Base-by-base conservation (phyloP, 2,797 vertebrate species). In the Antrozous pallidus region DNA sequence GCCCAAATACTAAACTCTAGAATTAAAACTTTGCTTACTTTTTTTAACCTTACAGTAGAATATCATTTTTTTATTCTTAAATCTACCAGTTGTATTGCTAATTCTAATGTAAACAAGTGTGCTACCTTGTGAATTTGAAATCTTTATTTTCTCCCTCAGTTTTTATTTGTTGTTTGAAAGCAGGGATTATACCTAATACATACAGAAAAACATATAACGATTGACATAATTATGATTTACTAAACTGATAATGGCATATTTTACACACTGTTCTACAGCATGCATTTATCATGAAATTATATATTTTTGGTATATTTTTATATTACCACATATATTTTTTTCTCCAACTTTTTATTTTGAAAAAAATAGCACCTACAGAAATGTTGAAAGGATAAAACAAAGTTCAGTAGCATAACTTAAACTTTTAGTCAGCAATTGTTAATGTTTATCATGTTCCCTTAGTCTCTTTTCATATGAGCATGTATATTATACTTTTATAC, bases 231-330 rank as follows among this genome's bases (percentile, higher is more conserved):
- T 49, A 69, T 54, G 11, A 22, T n/a, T 71, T 51, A 2, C 9
- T 91, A 40, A 92, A 36, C 22, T 42, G 20, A 75, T 14, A 24
- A 1, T 81, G 45, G 13, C 12, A 11, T 85, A n/a, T 33, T 63
- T 17, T 33, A 40, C 0, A 65, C 26, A n/a, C 38, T 17, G 0
- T 28, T 18, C 33, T n/a, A 51, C 9, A 78, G 7, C 2, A 1
- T 47, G 1, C 36, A 24, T 78, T 71, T 95, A 74, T 24, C 10
- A 42, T 17, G 73, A 28, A 91, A 86, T 33, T 26, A 47, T 92
- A 40, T 65, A 88, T 1, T 1, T 42, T 16, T 2, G 3, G 26
- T 13, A 38, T 51, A 28, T 40, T 40, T 42, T 38, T 26, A 26
- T 63, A 38, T 86, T 71, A 71, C 1, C 45, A 28, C 16, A 36